Evolutionary conservation across 1,140 invertebrate genomes (phyloP).

Genomic region (Cotesia vestalis): DNA sequence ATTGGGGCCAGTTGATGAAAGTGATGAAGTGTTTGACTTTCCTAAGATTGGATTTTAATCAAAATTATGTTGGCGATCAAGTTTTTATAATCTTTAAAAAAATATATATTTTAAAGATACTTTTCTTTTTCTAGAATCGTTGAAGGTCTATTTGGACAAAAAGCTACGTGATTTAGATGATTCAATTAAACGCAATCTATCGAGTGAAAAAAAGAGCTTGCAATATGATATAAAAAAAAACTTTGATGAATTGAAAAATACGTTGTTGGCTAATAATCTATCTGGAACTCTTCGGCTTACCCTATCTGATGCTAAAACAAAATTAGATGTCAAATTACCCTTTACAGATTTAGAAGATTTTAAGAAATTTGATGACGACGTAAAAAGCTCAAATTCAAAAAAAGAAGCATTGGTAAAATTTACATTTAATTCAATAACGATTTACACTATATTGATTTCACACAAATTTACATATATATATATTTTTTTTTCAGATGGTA

Average conservation of each 20-base stretch:
- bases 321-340: background rate
- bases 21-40: background rate
- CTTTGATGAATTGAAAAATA: background rate
- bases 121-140: background rate
- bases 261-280: background rate
- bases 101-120: background rate
- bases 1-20: too few relatives aligned
- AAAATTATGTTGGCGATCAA: too few relatives aligned
- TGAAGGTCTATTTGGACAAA: background rate
- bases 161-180: background rate
- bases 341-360: background rate
- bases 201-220: background rate
- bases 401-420: conserved; percentile 5
- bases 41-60: background rate
- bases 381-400: background rate
- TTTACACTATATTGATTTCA: background rate
- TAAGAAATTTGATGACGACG: background rate
- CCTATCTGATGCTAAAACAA: background rate
- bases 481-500: background rate
- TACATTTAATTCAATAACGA: background rate
- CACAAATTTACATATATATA: background rate
- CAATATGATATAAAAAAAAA: background rate
- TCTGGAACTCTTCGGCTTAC: background rate
- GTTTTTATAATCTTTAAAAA: too few relatives aligned
- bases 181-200: background rate